Conservation (phyloP, 2,113 vertebrate genomes). For the Campylomormyrus numenius region DNA sequence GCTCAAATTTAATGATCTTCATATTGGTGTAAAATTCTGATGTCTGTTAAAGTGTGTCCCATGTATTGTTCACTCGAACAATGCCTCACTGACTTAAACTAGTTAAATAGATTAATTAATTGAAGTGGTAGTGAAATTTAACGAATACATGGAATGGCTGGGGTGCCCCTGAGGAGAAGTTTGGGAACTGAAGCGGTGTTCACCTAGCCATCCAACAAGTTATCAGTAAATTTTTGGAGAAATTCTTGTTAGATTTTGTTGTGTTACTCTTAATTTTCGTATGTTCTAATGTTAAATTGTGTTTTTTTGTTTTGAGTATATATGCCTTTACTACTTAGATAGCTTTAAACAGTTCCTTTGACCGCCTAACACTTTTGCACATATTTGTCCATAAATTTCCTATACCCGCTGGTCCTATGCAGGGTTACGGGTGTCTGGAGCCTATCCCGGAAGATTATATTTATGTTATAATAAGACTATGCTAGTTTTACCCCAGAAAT, state of each 20-base stretch:
- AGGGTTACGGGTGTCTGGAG: not conserved
- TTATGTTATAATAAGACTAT: not conserved
- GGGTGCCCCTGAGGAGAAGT: not conserved
- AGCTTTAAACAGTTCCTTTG: not conserved
- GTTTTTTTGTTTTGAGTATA: not conserved
- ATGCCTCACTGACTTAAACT: not conserved
- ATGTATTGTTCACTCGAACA: not conserved
- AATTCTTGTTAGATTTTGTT: not conserved
- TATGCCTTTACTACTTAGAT: not conserved
- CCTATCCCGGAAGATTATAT: not conserved
- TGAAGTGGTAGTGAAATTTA: not conserved
- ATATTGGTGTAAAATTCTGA: not conserved
- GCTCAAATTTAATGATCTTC: not conserved
- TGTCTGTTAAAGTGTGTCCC: no score
- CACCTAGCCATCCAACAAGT: not conserved
- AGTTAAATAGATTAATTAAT: not conserved
- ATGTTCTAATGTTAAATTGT: not conserved
- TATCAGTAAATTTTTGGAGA: not conserved
- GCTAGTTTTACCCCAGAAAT: not conserved
- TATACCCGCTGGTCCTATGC: not conserved
- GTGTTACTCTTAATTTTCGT: not conserved
- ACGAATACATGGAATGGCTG: not conserved
- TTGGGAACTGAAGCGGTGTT: not conserved
- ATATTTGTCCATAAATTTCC: not conserved
- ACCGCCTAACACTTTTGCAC: not conserved